Conservation (phyloP, 2,113 vertebrate genomes). For the Dipodomys stephensi region DNA sequence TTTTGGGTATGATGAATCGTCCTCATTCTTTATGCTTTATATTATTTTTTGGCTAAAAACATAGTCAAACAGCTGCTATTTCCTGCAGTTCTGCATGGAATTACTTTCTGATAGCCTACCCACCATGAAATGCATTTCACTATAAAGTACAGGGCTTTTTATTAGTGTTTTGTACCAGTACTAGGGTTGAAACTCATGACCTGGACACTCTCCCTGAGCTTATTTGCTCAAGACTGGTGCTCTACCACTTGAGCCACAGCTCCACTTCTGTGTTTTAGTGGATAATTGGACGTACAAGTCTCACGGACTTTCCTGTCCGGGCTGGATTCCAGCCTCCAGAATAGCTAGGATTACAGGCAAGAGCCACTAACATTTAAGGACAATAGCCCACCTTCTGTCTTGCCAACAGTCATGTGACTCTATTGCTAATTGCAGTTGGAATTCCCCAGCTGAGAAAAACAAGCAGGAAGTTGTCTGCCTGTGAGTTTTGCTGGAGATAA, state of each 20-base stretch:
- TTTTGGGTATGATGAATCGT: not conserved
- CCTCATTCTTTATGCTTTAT: not conserved
- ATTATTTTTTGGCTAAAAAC: constrained; percentile 2
- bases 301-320: too few species aligned
- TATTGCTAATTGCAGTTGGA: not conserved
- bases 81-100: not conserved
- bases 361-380: not conserved
- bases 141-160: not conserved
- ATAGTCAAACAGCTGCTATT: not conserved
- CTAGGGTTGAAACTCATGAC: too few species aligned
- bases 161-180: too few species aligned
- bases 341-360: too few species aligned
- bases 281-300: too few species aligned
- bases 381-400: not conserved
- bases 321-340: too few species aligned
- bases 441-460: not conserved
- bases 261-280: too few species aligned
- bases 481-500: not conserved
- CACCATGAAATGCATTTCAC: constrained; percentile 30
- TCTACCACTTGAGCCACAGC: too few species aligned
- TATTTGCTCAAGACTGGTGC: too few species aligned
- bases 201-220: too few species aligned
- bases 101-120: not conserved
- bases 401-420: not conserved
- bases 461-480: not conserved